These are phyloP conservation scores for Drosophila lacertosa DNA, from an alignment of 1,140 invertebrate species.

Conservation along the genomic window DNA sequence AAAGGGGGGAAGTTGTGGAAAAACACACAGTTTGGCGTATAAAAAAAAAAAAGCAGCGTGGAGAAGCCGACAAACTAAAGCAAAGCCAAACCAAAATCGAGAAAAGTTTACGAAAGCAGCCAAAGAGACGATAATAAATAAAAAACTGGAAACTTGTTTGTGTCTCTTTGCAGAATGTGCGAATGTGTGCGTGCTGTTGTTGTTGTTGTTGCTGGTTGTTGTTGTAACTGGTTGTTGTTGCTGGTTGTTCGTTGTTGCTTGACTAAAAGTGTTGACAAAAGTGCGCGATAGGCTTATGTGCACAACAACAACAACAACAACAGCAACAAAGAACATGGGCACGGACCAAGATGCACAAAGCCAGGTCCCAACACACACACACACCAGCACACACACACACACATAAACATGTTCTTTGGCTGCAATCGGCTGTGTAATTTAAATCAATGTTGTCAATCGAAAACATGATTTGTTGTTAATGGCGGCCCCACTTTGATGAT, in stretches of 20 bases:
- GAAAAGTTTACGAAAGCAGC: constrained; percentile 61
- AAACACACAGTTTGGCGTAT: constrained; percentile 58
- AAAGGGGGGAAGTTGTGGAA: constrained; percentile 37
- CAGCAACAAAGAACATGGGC: constrained; percentile 24
- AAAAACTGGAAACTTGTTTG: constrained; percentile 77
- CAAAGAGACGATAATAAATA: constrained; percentile 70
- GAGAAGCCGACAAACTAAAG: background rate
- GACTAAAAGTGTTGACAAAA: constrained; percentile 82
- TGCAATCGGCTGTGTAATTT: constrained; percentile 80
- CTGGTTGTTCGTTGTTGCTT: constrained; percentile 54
- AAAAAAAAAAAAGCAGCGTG: constrained; percentile 57
- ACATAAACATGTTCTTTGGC: constrained; percentile 44
- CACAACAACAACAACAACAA: constrained; percentile 22
- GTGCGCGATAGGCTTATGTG: constrained; percentile 70
- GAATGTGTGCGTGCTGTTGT: constrained; percentile 37
- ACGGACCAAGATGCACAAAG: constrained; percentile 50
- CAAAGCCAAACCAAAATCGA: constrained; percentile 31
- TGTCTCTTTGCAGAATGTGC: constrained; percentile 40
- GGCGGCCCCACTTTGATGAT: constrained; percentile 78
- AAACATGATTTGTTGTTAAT: constrained; percentile 84
- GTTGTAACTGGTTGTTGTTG: constrained; percentile 34
- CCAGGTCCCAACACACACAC: constrained; percentile 26
- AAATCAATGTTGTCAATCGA: constrained; percentile 84
- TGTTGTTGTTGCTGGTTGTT: constrained; percentile 18
- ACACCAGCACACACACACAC: constrained; percentile 23